phyloP scores from a whole-genome alignment of 2,888 invertebrate genomes.

The Mongoloraphidia duomilia region DNA sequence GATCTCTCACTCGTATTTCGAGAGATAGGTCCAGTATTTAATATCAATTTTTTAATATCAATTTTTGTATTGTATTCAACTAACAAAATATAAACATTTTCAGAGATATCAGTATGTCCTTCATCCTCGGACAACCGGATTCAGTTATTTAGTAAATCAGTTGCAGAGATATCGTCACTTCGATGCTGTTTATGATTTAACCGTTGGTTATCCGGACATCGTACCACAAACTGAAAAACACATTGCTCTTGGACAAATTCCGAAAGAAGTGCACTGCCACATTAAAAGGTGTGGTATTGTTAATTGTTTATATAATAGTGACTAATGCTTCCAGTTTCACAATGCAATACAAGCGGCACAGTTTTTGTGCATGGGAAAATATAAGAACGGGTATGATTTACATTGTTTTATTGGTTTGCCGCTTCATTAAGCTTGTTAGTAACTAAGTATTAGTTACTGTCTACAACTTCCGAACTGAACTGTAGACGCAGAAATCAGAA shows the following conservation, averaged over 20 bases:
- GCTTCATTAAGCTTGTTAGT: too few species aligned
- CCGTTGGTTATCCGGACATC: slow-evolving; percentile 66
- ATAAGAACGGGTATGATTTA: too few species aligned
- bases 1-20: too few species aligned
- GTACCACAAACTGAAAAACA: slow-evolving; percentile 63
- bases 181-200: slow-evolving; percentile 71
- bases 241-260: slow-evolving; percentile 53
- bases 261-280: slow-evolving; percentile 61
- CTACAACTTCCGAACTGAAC: too few species aligned
- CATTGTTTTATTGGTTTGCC: too few species aligned
- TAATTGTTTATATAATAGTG: slow-evolving; percentile 10
- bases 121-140: slow-evolving; percentile 79
- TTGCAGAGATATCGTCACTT: slow-evolving; percentile 43
- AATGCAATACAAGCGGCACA: too few species aligned
- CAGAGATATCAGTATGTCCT: slow-evolving; percentile 56
- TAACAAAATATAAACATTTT: slow-evolving; percentile 11
- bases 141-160: slow-evolving; percentile 42
- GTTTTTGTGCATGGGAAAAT: too few species aligned
- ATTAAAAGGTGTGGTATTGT: slow-evolving; percentile 40
- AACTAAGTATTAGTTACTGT: too few species aligned
- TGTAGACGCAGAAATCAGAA: too few species aligned
- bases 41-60: not conserved
- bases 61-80: not conserved
- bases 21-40: not conserved
- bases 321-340: too few species aligned